Evolutionary conservation across 2,797 vertebrate species (phyloP).

Genomic region (Takifugu rubripes): DNA sequence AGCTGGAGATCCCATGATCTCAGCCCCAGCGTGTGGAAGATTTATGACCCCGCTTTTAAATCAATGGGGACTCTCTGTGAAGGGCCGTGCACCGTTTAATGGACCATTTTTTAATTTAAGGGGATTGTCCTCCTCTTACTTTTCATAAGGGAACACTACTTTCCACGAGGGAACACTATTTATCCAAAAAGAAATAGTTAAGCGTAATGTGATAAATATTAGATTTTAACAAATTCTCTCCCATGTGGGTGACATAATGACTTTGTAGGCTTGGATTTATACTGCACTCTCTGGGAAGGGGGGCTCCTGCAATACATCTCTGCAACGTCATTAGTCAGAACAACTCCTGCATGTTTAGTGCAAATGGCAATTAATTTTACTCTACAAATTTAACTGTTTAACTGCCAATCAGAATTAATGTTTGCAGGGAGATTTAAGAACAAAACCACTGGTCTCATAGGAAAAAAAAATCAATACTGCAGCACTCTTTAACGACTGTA

Average conservation of each 20-base stretch:
- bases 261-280: constrained; percentile 31
- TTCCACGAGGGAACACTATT: constrained; percentile 18
- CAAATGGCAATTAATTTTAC: constrained; percentile 41
- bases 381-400: constrained; percentile 27
- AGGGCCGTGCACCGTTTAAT: constrained; percentile 52
- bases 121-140: constrained; percentile 47
- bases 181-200: constrained; percentile 7
- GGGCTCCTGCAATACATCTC: constrained; percentile 33
- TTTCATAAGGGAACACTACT: constrained; percentile 51
- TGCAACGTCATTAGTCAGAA: constrained; percentile 29
- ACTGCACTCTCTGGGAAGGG: constrained; percentile 14
- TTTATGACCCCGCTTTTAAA: constrained; percentile 70
- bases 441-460: constrained; percentile 22
- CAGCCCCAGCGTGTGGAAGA: constrained; percentile 56
- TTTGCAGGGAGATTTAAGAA: constrained; percentile 21
- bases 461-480: constrained; percentile 55
- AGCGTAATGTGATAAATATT: constrained; percentile 35
- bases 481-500: constrained; percentile 51
- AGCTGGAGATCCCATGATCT: constrained; percentile 53
- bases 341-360: constrained; percentile 39
- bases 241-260: constrained; percentile 36
- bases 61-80: constrained; percentile 59
- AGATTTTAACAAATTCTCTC: constrained; percentile 32
- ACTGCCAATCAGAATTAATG: constrained; percentile 31
- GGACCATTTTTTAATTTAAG: constrained; percentile 58